Conservation (phyloP, 1,140 invertebrate genomes). For the Zaprionus tsacasi region DNA sequence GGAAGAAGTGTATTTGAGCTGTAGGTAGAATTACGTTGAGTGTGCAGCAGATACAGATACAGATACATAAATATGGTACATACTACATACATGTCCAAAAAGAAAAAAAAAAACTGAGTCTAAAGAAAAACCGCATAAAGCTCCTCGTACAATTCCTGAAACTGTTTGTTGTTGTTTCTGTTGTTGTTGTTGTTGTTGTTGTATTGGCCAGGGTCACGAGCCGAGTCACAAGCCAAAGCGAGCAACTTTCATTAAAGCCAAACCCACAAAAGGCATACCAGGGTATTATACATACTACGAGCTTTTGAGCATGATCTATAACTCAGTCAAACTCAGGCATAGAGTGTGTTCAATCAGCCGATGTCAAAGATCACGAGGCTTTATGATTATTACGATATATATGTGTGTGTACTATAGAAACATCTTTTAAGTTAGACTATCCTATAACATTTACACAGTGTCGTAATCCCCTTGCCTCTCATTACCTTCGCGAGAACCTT, state of each 20-base stretch:
- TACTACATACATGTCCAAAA: constrained; percentile 2
- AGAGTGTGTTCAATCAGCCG: constrained; percentile 47
- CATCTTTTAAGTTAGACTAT: background rate
- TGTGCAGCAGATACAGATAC: constrained; percentile 26
- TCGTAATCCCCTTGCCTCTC: background rate
- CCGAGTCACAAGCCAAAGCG: constrained; percentile 56
- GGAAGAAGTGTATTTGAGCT: constrained; percentile 2
- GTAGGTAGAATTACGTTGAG: constrained; percentile 45
- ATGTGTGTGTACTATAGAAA: background rate
- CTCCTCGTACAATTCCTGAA: constrained; percentile 56
- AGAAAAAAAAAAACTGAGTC: background rate
- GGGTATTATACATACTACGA: constrained; percentile 14
- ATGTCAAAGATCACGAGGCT: constrained; percentile 59
- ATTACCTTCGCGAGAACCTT: background rate
- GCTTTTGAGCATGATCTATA: constrained; percentile 33
- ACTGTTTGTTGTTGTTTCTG: constrained; percentile 16
- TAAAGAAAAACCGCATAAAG: constrained; percentile 51
- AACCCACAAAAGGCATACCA: constrained; percentile 53
- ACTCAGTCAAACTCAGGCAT: constrained; percentile 19
- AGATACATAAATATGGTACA: background rate
- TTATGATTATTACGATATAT: constrained; percentile 41
- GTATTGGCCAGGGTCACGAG: constrained; percentile 61
- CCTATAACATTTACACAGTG: background rate
- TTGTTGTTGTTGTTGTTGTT: constrained; percentile 28
- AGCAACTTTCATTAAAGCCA: constrained; percentile 67